Evolutionary conservation across 2,797 vertebrate genomes (phyloP).

Genomic region (Sardinella longiceps): DNA sequence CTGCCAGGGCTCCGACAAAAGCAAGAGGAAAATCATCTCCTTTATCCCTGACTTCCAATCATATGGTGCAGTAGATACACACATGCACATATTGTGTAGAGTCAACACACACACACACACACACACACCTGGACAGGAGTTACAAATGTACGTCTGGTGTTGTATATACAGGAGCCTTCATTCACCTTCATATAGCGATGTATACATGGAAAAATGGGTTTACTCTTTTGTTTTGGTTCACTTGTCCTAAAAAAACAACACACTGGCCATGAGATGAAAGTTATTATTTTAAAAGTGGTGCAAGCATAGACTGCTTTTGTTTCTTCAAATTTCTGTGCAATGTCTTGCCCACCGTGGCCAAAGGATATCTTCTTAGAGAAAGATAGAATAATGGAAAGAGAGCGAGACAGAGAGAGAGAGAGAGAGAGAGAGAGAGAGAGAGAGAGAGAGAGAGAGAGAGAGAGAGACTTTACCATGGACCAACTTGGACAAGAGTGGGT

Average conservation of each 20-base stretch:
- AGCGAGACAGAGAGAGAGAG: conserved; percentile 47
- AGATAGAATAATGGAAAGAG: conserved; percentile 31
- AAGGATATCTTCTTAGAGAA: conserved; percentile 46
- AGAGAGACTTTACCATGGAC: background rate
- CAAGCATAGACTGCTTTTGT: conserved; percentile 64
- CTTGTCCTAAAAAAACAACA: conserved; percentile 76
- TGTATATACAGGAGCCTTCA: background rate
- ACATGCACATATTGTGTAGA: conserved; percentile 69
- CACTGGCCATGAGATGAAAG: conserved; percentile 69
- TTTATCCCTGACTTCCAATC: conserved; percentile 68
- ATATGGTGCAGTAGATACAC: conserved; percentile 52
- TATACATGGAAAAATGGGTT: conserved; percentile 66
- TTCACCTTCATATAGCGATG: conserved; percentile 41
- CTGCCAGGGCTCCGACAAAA: conserved; percentile 59
- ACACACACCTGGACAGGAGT: conserved; percentile 59
- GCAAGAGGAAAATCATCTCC: conserved; percentile 64
- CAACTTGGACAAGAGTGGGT: conserved; percentile 33
- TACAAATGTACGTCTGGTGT: background rate
- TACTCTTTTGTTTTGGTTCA: conserved; percentile 77
- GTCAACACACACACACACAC: no score
- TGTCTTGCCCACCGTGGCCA: conserved; percentile 56
- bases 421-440: conserved; percentile 40
- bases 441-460: conserved; percentile 42
- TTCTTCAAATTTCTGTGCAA: conserved; percentile 55
- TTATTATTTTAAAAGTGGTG: conserved; percentile 71